phyloP scores from a whole-genome alignment of 2,888 invertebrate species.

The Nemotelus pantherinus region DNA sequence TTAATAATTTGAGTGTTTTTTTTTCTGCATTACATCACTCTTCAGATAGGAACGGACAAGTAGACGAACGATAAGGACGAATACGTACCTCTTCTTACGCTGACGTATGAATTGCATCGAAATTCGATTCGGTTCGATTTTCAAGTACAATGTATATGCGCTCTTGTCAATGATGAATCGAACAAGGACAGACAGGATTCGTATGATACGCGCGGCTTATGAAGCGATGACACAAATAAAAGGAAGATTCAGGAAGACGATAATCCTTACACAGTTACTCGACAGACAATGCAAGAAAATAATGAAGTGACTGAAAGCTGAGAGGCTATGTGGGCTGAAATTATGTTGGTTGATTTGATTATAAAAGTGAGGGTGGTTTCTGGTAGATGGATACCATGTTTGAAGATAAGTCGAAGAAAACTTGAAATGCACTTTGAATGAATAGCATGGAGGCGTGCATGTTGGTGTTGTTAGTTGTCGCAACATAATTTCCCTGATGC shows the following conservation, averaged over 20 bases:
- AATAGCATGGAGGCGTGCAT: too few relatives aligned
- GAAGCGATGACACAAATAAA: conserved; percentile 31
- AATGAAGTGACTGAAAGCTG: conserved; percentile 15
- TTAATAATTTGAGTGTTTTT: conserved; percentile 37
- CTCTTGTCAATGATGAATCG: neutral
- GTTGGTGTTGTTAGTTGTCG: too few relatives aligned
- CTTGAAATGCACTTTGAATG: too few relatives aligned
- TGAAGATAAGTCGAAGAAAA: too few relatives aligned
- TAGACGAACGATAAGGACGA: conserved; percentile 22
- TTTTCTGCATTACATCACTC: conserved; percentile 30
- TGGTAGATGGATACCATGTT: too few relatives aligned
- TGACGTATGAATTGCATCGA: neutral
- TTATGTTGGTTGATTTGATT: neutral
- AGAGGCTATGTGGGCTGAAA: neutral
- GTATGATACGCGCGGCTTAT: neutral
- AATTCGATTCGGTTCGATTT: conserved; percentile 33
- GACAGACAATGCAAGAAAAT: conserved; percentile 15
- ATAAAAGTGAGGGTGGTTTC: neutral
- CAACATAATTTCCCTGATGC: too few relatives aligned
- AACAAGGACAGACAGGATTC: conserved; percentile 32
- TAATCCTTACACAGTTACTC: conserved; percentile 8
- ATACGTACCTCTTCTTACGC: neutral
- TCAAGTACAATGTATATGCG: conserved; percentile 11
- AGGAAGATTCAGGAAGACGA: conserved; percentile 24
- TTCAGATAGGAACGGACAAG: conserved; percentile 23